phyloP scores from a whole-genome alignment of 2,797 vertebrate species.

The Sebastes dallii region DNA sequence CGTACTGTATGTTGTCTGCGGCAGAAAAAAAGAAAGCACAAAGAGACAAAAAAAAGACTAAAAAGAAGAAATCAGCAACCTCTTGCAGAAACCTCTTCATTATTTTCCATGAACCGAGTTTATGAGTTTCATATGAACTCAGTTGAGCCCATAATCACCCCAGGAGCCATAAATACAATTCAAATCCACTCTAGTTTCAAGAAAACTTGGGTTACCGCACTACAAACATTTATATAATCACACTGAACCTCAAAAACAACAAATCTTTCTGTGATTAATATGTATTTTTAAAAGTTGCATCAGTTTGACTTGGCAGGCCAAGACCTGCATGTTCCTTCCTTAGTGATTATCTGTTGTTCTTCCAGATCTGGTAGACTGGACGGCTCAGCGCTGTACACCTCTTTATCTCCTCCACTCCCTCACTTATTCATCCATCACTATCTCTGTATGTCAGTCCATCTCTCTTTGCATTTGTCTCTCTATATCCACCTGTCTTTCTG shows the following conservation, averaged over 20 bases:
- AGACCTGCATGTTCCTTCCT: neutral
- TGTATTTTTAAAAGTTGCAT: neutral
- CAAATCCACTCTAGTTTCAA: neutral
- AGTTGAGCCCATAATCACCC: neutral
- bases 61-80: neutral
- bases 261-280: neutral
- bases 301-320: neutral
- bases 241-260: neutral
- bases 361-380: slow-evolving; percentile 6
- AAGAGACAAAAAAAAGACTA: neutral
- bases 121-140: neutral
- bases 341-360: slow-evolving; percentile 2
- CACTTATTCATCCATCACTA: slow-evolving; percentile 2
- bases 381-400: neutral
- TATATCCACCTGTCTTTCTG: neutral
- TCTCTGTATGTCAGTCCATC: neutral
- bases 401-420: slow-evolving; percentile 31
- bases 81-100: neutral
- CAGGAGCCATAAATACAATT: neutral
- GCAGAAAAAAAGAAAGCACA: neutral
- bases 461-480: neutral
- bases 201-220: neutral
- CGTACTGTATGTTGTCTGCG: neutral
- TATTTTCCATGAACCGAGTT: neutral
- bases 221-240: neutral